Conservation (phyloP, 2,888 invertebrate genomes). For the Podabrus alpinus region DNA sequence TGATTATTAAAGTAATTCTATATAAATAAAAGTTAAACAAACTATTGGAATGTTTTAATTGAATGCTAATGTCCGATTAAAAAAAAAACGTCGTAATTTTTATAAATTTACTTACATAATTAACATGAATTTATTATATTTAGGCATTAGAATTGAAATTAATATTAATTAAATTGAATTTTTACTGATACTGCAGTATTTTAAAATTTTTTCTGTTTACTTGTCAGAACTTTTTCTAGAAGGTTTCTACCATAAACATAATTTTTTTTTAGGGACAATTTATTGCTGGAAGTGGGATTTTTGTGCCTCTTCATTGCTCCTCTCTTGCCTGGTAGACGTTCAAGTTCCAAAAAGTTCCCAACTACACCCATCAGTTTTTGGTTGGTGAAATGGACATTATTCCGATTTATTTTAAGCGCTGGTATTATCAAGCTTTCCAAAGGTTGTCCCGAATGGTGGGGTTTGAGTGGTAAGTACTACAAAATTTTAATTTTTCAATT, state of each 20-base stretch:
- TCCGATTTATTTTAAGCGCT: constrained; percentile 71
- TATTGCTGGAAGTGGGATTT: constrained; percentile 75
- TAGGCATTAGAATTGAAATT: too few species aligned
- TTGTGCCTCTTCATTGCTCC: constrained; percentile 73
- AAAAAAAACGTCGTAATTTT: too few species aligned
- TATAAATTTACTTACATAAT: too few species aligned
- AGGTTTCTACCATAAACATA: too few species aligned
- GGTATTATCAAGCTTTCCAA: constrained; percentile 73
- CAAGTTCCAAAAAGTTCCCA: constrained; percentile 54
- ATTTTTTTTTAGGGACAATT: constrained; percentile 64
- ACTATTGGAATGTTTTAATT: neutral
- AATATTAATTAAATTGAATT: too few species aligned
- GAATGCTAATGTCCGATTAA: neutral
- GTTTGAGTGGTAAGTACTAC: constrained; percentile 64
- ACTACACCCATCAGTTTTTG: constrained; percentile 65
- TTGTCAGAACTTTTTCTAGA: too few species aligned
- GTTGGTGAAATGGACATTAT: constrained; percentile 74
- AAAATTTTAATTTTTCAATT: neutral
- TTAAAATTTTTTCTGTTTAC: too few species aligned
- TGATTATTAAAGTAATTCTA: neutral
- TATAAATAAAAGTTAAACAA: too few species aligned
- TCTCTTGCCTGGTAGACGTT: constrained; percentile 55
- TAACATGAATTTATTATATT: too few species aligned
- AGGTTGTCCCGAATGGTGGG: constrained; percentile 79
- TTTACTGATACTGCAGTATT: too few species aligned